These are phyloP conservation scores for Lycodopsis pacificus DNA, from an alignment of 2,797 vertebrate genomes.

Conservation along the genomic window DNA sequence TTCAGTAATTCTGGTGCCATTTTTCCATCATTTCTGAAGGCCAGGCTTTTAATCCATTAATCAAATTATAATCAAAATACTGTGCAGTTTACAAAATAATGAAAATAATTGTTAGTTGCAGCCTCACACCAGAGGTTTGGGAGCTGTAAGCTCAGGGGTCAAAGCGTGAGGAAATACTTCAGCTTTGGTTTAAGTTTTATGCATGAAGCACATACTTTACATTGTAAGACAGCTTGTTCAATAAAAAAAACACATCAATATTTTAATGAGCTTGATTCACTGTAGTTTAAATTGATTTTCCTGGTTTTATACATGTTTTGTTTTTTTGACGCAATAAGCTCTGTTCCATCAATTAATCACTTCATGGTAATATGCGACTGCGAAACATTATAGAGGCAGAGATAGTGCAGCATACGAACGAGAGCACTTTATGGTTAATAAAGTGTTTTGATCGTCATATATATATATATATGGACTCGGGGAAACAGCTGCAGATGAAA, in stretches of 20 bases:
- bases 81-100: not conserved
- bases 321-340: slow-evolving; percentile 37
- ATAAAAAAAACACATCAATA: slow-evolving; percentile 1
- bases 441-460: slow-evolving; percentile 73
- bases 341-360: slow-evolving; percentile 31
- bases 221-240: slow-evolving; percentile 3
- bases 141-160: not conserved
- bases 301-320: slow-evolving; percentile 4
- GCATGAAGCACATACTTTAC: not conserved
- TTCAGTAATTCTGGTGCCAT: too few species aligned
- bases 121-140: not conserved
- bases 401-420: slow-evolving; percentile 24
- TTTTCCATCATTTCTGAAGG: not conserved
- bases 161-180: not conserved
- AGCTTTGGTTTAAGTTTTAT: slow-evolving; percentile 4
- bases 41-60: not conserved
- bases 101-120: not conserved
- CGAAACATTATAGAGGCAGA: slow-evolving; percentile 26
- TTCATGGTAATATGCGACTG: slow-evolving; percentile 18
- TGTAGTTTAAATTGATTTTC: slow-evolving; percentile 12
- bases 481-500: slow-evolving; percentile 81
- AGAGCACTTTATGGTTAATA: slow-evolving; percentile 70
- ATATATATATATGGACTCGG: slow-evolving; percentile 38
- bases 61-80: not conserved
- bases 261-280: slow-evolving; percentile 7